These are phyloP conservation scores for Heterohyrax brucei DNA, from an alignment of 2,797 vertebrate species.

Conservation along the genomic window DNA sequence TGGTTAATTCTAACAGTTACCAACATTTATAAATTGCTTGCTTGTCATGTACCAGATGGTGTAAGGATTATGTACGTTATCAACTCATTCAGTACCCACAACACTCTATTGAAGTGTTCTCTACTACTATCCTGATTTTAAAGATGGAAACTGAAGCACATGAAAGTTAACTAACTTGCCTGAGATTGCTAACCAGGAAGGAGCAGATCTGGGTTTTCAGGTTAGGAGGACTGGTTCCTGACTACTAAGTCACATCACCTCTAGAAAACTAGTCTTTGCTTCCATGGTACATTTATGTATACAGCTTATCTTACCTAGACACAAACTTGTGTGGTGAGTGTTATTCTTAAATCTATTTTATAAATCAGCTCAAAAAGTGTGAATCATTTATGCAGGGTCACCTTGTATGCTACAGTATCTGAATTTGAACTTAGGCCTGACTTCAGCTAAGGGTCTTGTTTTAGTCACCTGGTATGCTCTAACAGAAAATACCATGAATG, in stretches of 20 bases:
- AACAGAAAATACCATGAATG: no score
- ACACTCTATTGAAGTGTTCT: neutral
- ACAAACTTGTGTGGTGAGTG: neutral
- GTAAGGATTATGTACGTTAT: neutral
- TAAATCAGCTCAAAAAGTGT: neutral
- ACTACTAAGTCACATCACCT: neutral
- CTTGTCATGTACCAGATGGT: neutral
- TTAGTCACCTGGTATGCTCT: no score
- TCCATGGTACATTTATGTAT: neutral
- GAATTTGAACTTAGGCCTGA: constrained; percentile 51
- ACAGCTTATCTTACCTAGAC: constrained; percentile 4
- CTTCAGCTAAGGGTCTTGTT: neutral
- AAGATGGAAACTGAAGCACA: neutral
- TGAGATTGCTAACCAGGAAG: neutral
- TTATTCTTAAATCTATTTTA: constrained; percentile 20
- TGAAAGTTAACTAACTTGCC: constrained; percentile 23
- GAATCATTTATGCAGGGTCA: neutral
- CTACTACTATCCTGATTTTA: neutral
- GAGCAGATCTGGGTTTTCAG: constrained; percentile 39
- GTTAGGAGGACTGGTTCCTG: constrained; percentile 38
- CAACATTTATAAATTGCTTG: constrained; percentile 39
- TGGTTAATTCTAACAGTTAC: constrained; percentile 32
- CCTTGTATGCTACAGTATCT: neutral
- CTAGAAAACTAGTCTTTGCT: constrained; percentile 37
- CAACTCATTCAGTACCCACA: neutral